Conservation (phyloP, 1,140 invertebrate species). For the Proctacanthus coquilletti region DNA sequence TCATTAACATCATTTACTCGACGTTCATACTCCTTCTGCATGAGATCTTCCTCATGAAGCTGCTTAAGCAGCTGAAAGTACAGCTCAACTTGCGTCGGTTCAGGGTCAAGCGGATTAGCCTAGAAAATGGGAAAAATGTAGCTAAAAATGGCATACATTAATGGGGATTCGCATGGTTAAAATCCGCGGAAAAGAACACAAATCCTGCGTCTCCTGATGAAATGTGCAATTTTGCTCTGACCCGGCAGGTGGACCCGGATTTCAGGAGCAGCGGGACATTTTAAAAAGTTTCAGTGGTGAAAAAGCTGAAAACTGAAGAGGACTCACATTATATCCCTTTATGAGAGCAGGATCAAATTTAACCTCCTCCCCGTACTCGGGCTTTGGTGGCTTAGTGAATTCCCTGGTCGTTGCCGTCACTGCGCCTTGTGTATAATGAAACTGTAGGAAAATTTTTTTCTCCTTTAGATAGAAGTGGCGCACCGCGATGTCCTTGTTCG, state of each 20-base stretch:
- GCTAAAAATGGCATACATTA: neutral
- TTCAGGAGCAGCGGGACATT: no score
- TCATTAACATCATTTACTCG: constrained; percentile 35
- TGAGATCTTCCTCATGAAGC: constrained; percentile 33
- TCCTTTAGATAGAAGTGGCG: constrained; percentile 43
- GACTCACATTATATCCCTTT: constrained; percentile 42
- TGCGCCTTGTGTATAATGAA: constrained; percentile 50
- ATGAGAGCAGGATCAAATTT: constrained; percentile 43
- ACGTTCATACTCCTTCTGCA: constrained; percentile 26
- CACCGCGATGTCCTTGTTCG: constrained; percentile 44
- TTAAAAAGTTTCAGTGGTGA: no score
- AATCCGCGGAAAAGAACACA: no score
- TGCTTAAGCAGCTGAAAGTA: constrained; percentile 34
- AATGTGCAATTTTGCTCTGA: no score
- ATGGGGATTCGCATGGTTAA: neutral
- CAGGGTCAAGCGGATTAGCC: constrained; percentile 43
- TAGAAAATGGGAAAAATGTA: constrained; percentile 11
- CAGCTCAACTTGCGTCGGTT: constrained; percentile 45
- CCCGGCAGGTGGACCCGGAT: no score
- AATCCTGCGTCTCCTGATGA: no score
- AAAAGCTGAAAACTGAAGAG: no score
- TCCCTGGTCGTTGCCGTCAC: constrained; percentile 45
- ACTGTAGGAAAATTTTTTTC: constrained; percentile 46
- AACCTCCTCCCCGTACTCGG: constrained; percentile 46
- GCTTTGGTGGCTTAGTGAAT: constrained; percentile 46